These are phyloP conservation scores for Chinchilla lanigera DNA, from an alignment of 2,113 vertebrate species.

Conservation along the genomic window DNA sequence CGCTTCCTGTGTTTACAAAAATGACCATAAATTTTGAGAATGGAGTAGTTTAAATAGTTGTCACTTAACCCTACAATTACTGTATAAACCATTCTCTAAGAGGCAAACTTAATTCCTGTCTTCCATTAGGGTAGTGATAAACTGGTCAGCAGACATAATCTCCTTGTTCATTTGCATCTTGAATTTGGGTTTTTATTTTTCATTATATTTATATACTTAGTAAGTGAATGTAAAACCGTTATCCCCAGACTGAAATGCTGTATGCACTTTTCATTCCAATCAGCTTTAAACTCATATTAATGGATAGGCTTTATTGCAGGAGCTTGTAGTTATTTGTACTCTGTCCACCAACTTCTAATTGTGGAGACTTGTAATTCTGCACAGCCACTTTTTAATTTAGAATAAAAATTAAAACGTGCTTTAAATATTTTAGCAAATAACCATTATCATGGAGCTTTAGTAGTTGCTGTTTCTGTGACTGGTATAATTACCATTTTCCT, in stretches of 20 bases:
- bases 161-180: slow-evolving; percentile 49
- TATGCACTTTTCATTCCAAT: neutral
- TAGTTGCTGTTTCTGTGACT: slow-evolving; percentile 16
- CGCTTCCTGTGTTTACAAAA: neutral
- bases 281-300: neutral
- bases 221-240: neutral
- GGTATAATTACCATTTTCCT: neutral
- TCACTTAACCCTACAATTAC: neutral
- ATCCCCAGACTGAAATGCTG: neutral
- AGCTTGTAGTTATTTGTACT: neutral
- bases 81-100: slow-evolving; percentile 1
- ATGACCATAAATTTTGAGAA: neutral
- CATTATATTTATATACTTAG: neutral
- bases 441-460: neutral
- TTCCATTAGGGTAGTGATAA: neutral
- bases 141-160: neutral
- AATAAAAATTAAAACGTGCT: neutral
- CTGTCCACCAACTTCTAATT: neutral
- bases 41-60: neutral
- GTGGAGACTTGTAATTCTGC: neutral
- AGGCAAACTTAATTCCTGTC: neutral
- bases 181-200: neutral
- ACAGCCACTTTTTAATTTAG: slow-evolving; percentile 35
- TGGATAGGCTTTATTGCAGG: neutral
- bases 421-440: slow-evolving; percentile 38